phyloP scores from a whole-genome alignment of 2,113 vertebrate species.

The Aphyosemion australe region DNA sequence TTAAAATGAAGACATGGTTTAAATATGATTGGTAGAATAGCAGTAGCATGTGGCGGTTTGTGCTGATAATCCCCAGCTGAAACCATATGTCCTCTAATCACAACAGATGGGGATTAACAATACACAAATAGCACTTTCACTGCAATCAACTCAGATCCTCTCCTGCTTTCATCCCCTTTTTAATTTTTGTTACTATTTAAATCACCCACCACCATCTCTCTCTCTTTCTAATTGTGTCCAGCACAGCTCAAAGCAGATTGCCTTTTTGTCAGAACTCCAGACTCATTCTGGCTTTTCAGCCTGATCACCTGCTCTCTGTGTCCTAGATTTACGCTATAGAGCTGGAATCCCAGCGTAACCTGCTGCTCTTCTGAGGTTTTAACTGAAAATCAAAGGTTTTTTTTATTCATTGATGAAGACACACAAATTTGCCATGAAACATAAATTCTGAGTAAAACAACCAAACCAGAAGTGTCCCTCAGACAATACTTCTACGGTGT shows the following conservation, averaged over 20 bases:
- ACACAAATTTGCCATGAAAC: background rate
- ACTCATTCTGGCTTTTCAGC: constrained; percentile 14
- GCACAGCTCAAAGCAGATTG: constrained; percentile 3
- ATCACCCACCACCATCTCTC: constrained; percentile 9
- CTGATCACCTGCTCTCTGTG: constrained; percentile 32
- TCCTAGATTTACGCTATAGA: constrained; percentile 43
- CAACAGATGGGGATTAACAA: constrained; percentile 74
- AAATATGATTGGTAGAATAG: background rate
- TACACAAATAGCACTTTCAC: constrained; percentile 40
- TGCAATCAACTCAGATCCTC: constrained; percentile 64
- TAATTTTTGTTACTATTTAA: constrained; percentile 43
- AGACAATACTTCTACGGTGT: background rate
- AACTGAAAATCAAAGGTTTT: constrained; percentile 18
- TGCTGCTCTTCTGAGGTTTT: constrained; percentile 20
- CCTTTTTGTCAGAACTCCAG: constrained; percentile 24
- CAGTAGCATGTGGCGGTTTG: constrained; percentile 12
- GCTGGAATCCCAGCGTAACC: constrained; percentile 7
- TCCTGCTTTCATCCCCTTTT: constrained; percentile 26
- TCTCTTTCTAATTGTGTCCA: constrained; percentile 16
- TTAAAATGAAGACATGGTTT: background rate
- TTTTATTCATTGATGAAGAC: constrained; percentile 12
- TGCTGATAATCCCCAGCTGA: constrained; percentile 26
- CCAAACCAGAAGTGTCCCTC: background rate
- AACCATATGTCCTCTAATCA: constrained; percentile 59
- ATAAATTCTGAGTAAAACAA: too few species aligned